phyloP scores from a whole-genome alignment of 2,888 invertebrate species.

The Epistrophella euchroma region DNA sequence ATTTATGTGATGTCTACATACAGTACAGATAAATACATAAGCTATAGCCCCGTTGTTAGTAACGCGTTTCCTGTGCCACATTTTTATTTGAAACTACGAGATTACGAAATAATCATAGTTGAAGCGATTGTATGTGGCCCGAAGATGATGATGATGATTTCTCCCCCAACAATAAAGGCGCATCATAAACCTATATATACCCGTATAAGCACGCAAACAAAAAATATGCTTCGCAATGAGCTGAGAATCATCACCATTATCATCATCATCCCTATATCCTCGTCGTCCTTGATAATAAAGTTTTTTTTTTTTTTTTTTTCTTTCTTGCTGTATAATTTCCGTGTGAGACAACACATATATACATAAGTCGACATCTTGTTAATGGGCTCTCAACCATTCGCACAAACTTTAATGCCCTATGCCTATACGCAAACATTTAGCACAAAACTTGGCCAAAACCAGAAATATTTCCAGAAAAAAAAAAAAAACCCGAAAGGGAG shows the following conservation, averaged over 20 bases:
- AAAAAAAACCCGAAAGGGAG: conserved; percentile 28
- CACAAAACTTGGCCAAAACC: conserved; percentile 58
- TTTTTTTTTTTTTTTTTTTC: conserved; percentile 43
- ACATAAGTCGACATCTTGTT: conserved; percentile 64
- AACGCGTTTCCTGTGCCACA: conserved; percentile 42
- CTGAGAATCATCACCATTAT: conserved; percentile 44
- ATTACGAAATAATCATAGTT: conserved; percentile 72
- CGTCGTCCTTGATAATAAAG: conserved; percentile 70
- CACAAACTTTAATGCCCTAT: conserved; percentile 66
- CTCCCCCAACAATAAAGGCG: conserved; percentile 46
- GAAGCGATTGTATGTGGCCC: conserved; percentile 48
- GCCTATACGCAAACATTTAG: conserved; percentile 61
- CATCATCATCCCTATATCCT: conserved; percentile 38
- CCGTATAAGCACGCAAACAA: conserved; percentile 15
- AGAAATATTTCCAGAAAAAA: conserved; percentile 10
- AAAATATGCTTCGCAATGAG: conserved; percentile 52
- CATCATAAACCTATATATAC: conserved; percentile 5
- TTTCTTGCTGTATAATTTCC: conserved; percentile 52
- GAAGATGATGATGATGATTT: conserved; percentile 46
- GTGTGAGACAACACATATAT: conserved; percentile 49
- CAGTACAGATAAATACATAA: background rate
- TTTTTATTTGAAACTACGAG: conserved; percentile 61
- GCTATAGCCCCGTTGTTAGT: conserved; percentile 10
- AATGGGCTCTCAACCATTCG: conserved; percentile 59
- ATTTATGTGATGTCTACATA: background rate